A percentile compares a stretch with the other conserved stretches of the same genome.
These are phyloP conservation scores for Scaptomyza polygonia DNA, from an alignment of 2,888 invertebrate genomes.

Conservation along the genomic window DNA sequence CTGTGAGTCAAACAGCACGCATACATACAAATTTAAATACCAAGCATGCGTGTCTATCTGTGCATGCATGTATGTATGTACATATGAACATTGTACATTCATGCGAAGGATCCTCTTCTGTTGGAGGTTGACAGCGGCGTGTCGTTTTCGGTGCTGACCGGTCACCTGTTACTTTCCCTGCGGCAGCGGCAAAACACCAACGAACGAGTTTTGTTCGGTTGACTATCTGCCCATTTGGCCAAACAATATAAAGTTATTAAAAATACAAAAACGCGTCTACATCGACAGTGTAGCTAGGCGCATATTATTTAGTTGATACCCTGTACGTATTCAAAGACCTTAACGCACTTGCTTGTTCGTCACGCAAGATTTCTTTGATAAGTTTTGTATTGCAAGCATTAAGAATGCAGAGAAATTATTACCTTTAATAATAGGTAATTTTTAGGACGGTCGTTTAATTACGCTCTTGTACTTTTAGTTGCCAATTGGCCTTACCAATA, in stretches of 20 bases:
- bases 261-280: conserved; percentile 58
- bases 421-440: neutral
- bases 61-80: neutral
- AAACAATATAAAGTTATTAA: conserved; percentile 65
- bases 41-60: neutral
- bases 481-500: conserved; percentile 50
- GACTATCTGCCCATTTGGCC: conserved; percentile 37
- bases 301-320: conserved; percentile 3
- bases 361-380: neutral
- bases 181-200: conserved; percentile 28
- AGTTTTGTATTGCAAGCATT: neutral
- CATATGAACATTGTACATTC: too few species aligned
- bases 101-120: conserved; percentile 20
- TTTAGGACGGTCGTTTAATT: neutral
- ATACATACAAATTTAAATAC: neutral
- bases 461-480: neutral
- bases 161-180: conserved; percentile 74
- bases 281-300: conserved; percentile 6
- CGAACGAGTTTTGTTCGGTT: conserved; percentile 64
- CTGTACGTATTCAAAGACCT: neutral
- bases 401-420: neutral
- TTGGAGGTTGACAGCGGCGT: conserved; percentile 54
- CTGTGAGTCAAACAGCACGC: conserved; percentile 42
- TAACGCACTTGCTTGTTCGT: neutral
- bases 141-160: conserved; percentile 62